A percentile compares a stretch with the other conserved stretches of the same genome.
phyloP scores from a whole-genome alignment of 2,888 invertebrate species.

The Drosophila cracens region DNA sequence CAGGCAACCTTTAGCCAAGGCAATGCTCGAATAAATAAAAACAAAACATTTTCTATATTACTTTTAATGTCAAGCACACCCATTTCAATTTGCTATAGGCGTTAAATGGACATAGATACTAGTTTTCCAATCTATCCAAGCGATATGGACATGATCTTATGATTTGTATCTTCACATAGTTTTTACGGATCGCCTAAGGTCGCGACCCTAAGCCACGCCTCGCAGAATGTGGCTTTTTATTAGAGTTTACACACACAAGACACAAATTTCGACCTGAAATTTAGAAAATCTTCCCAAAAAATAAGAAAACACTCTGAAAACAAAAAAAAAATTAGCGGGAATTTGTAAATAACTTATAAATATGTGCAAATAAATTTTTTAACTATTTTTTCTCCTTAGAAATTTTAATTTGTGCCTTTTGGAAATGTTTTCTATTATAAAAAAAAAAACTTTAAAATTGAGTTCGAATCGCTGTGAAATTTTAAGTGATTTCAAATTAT shows the following conservation, averaged over 20 bases:
- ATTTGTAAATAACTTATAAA: too few relatives aligned
- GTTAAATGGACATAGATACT: constrained; percentile 5
- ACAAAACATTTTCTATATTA: constrained; percentile 61
- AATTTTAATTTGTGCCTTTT: neutral
- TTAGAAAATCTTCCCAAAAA: neutral
- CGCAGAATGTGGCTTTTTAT: neutral
- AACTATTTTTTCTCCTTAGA: too few relatives aligned
- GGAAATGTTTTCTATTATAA: neutral
- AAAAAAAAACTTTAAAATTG: neutral
- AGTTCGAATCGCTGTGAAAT: neutral
- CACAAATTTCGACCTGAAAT: neutral
- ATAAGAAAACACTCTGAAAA: too few relatives aligned
- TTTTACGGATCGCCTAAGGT: neutral
- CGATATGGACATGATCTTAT: neutral
- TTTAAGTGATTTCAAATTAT: neutral
- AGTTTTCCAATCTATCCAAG: neutral
- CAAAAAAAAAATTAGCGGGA: too few relatives aligned
- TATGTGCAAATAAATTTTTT: neutral
- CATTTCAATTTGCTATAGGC: constrained; percentile 16
- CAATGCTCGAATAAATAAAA: constrained; percentile 53
- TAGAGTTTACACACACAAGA: neutral
- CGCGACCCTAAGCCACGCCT: neutral
- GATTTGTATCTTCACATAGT: neutral
- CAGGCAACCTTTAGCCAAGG: constrained; percentile 67
- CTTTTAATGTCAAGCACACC: constrained; percentile 54